Conservation (phyloP, 1,140 invertebrate genomes). For the Ruditapes philippinarum region DNA sequence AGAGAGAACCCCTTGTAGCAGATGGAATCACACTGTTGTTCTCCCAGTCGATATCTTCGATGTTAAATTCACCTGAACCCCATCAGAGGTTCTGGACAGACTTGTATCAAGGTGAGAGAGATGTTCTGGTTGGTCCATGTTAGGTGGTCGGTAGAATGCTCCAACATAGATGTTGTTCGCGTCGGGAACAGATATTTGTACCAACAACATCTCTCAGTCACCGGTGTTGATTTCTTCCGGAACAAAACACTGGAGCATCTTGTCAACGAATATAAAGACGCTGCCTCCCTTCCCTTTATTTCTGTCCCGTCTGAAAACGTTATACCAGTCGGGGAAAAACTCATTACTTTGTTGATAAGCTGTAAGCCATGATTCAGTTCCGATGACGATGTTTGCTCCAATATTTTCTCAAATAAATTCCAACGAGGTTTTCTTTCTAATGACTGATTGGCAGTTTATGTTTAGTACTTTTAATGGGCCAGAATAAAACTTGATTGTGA, state of each 20-base stretch:
- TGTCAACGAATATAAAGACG: conserved; percentile 37
- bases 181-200: conserved; percentile 2
- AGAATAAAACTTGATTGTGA: no score
- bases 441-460: no score
- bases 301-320: background rate
- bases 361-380: conserved; percentile 36
- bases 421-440: no score
- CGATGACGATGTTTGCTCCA: conserved; percentile 26
- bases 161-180: conserved; percentile 11
- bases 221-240: conserved; percentile 21
- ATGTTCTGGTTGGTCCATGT: conserved; percentile 4
- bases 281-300: background rate
- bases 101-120: background rate
- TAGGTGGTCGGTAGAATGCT: conserved; percentile 36
- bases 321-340: conserved; percentile 8
- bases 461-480: no score
- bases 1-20: background rate
- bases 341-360: background rate
- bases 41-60: conserved; percentile 28
- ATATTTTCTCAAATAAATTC: no score
- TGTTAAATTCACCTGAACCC: conserved; percentile 29
- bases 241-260: background rate
- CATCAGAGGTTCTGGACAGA: conserved; percentile 5
- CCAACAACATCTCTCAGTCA: conserved; percentile 43
- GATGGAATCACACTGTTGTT: background rate